Base-by-base conservation (phyloP, 1,140 invertebrate species). In the Manduca sexta region DNA sequence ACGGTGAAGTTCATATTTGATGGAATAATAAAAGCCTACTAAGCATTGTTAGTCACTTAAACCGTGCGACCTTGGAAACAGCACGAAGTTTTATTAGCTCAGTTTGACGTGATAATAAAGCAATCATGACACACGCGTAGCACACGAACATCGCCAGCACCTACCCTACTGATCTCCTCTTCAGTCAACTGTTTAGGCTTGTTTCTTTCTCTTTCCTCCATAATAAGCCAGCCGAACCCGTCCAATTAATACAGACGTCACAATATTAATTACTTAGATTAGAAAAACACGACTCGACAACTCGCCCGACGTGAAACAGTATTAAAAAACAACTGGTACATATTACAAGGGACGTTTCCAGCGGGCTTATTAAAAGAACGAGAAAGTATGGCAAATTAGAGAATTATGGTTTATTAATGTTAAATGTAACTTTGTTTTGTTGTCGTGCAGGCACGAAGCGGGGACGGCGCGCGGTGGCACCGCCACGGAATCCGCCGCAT, bases 391-490 rank as follows among this genome's bases (percentile, higher is more conserved):
- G 64, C 52, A 77, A 83, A 83, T 81, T 84, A 83, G 66, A 81
- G 71, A 74, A 80, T 74, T 78, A 81, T 78, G 74, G 74, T 74
- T 81, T 84, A 80, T 84, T 84, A 84, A 82, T 80, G 78, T 82
- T 70, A 69, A 74, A 72, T 74, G 75, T 84, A 81, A 82, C 79
- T 84, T 82, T 61, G 68, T 73, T 79, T 60, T 64, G 69, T 74
- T 76, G 66, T 57, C 48, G 60, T 51, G 45, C 53, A 52, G 60
- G 39, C 52, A 13, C 13, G 21, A 1, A 26, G 14, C 43, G 43
- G 14, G 38, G 38, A 17, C 10, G 13, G 38, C 11, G 21, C 21
- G 33, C 5, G 33, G 33, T 35, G 33, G 33, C 13, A 35, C 33
- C 33, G n/a, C n/a, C n/a, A n/a, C n/a, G n/a, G n/a, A n/a, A n/a